A percentile compares a stretch with the other conserved stretches of the same genome.
phyloP scores from a whole-genome alignment of 2,797 vertebrate species.

The Myotis pilosus region DNA sequence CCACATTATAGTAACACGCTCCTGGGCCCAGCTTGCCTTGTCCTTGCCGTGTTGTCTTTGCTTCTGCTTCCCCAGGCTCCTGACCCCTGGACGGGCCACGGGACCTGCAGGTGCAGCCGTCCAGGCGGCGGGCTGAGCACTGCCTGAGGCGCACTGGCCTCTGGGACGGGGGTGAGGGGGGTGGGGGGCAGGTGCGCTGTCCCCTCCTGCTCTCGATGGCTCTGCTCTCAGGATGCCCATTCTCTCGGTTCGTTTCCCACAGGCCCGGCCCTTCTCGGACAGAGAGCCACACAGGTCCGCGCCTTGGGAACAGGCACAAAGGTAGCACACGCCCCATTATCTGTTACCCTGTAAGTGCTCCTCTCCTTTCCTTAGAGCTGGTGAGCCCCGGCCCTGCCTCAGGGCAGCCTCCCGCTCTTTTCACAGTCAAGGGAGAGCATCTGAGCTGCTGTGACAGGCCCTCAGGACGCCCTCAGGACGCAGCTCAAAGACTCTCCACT shows the following conservation, averaged over 20 bases:
- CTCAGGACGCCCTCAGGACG: not conserved
- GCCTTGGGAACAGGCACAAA: too few relatives aligned
- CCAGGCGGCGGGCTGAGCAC: rapidly evolving
- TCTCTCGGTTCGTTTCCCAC: too few relatives aligned
- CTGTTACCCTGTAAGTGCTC: rapidly evolving
- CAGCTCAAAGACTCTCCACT: rapidly evolving
- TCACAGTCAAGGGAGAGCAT: rapidly evolving
- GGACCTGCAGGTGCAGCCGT: not conserved
- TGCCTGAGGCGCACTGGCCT: rapidly evolving
- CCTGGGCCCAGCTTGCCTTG: too few relatives aligned
- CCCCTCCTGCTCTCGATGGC: rapidly evolving
- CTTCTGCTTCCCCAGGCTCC: not conserved
- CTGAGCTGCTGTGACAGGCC: too few relatives aligned
- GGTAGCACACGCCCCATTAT: too few relatives aligned
- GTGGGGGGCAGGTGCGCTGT: rapidly evolving
- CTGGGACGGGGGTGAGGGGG: rapidly evolving
- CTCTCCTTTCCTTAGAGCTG: not conserved
- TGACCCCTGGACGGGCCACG: rapidly evolving
- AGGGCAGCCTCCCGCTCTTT: too few relatives aligned
- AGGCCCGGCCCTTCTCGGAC: not conserved
- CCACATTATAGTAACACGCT: rapidly evolving
- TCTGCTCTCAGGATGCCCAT: not conserved
- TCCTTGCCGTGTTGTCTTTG: not conserved
- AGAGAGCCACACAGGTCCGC: too few relatives aligned
- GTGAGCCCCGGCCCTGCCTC: too few relatives aligned